A percentile compares a stretch with the other conserved stretches of the same genome.
phyloP scores from a whole-genome alignment of 2,113 vertebrate genomes.

The Illadopsis cleaveri region DNA sequence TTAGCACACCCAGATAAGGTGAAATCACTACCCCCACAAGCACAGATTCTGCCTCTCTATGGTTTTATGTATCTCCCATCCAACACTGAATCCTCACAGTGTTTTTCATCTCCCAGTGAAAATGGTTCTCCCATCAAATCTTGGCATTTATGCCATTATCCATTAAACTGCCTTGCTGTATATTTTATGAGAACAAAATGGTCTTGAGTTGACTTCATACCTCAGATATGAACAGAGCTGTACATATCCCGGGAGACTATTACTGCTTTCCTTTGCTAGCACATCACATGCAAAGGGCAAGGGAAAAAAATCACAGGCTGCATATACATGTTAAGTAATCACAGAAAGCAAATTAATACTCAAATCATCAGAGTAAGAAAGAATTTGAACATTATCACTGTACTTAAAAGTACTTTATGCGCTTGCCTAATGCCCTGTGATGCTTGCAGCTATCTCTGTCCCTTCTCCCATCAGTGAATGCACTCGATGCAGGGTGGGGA shows the following conservation, averaged over 20 bases:
- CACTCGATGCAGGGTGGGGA: neutral
- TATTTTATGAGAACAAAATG: conserved; percentile 67
- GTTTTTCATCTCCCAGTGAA: neutral
- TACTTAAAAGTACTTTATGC: neutral
- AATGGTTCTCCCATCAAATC: conserved; percentile 52
- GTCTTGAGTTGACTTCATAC: conserved; percentile 55
- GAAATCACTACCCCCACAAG: neutral
- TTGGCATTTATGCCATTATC: conserved; percentile 48
- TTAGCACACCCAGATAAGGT: neutral
- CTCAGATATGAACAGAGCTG: conserved; percentile 38
- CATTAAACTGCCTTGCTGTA: conserved; percentile 48
- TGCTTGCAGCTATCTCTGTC: neutral
- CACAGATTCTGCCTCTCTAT: neutral
- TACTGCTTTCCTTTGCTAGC: conserved; percentile 19
- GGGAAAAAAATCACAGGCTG: neutral
- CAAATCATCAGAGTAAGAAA: conserved; percentile 4
- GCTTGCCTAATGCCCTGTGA: neutral
- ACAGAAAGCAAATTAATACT: conserved; percentile 33
- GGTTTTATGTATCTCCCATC: neutral
- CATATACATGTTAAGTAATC: neutral
- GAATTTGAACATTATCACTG: neutral
- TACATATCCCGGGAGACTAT: conserved; percentile 18
- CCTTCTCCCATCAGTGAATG: neutral
- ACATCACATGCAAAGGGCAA: conserved; percentile 15
- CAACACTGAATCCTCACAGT: neutral